A percentile compares a stretch with the other conserved stretches of the same genome.
Conservation (phyloP, 2,113 vertebrate genomes). For the Lamprotornis superbus region DNA sequence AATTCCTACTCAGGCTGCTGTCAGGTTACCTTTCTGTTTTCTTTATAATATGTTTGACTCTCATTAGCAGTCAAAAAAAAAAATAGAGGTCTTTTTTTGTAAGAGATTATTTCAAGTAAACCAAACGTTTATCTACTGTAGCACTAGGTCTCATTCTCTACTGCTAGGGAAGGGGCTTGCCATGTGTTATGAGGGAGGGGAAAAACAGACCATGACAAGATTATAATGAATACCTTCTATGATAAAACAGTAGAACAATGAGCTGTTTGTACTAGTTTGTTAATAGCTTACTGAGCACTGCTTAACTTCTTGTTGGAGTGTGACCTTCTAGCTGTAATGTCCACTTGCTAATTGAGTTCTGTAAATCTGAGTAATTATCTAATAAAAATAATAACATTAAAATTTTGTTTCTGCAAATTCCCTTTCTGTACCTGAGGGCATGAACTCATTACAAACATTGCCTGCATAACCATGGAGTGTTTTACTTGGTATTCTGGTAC, state of each 20-base stretch:
- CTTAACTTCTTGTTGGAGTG: not conserved
- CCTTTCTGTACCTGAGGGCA: not conserved
- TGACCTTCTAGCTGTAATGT: not conserved
- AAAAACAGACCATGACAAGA: not conserved
- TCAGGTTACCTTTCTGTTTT: not conserved
- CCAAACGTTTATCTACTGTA: not conserved
- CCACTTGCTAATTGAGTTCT: not conserved
- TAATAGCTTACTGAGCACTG: not conserved
- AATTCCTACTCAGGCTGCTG: not conserved
- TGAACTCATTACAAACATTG: not conserved
- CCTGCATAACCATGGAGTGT: not conserved
- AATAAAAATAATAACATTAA: not conserved
- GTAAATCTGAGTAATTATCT: not conserved
- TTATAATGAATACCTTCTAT: not conserved
- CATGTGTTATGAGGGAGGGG: not conserved
- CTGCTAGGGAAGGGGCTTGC: not conserved
- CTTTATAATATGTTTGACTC: not conserved
- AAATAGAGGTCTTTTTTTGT: not conserved
- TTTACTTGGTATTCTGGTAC: not conserved
- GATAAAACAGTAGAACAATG: not conserved
- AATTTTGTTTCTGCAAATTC: not conserved
- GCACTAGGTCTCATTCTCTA: not conserved
- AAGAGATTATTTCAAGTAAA: not conserved
- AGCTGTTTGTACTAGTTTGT: not conserved
- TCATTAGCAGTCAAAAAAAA: not conserved